Evolutionary conservation across 1,140 invertebrate genomes (phyloP).

Genomic region (Hylyphantes graminicola): DNA sequence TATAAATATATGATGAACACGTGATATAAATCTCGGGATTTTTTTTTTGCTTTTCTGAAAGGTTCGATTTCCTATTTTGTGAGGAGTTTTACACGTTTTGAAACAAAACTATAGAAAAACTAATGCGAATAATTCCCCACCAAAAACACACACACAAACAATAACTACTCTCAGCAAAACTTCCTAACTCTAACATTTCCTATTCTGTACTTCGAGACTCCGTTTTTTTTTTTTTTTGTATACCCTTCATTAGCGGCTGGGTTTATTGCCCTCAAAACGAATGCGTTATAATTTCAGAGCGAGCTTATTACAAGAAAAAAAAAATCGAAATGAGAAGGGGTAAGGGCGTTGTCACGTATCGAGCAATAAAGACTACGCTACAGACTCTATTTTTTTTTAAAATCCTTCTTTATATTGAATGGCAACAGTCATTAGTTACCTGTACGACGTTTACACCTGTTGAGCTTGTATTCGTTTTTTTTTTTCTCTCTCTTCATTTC

Average conservation of each 20-base stretch:
- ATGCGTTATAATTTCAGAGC: conserved; percentile 41
- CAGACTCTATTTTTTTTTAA: conserved; percentile 19
- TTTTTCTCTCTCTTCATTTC: neutral
- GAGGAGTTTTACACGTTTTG: no score
- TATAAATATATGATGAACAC: no score
- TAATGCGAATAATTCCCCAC: no score
- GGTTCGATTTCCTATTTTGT: no score
- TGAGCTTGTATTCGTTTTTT: conserved; percentile 9
- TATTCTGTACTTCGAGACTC: neutral
- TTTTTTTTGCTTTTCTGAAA: no score
- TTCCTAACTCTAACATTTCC: no score
- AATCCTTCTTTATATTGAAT: conserved; percentile 33
- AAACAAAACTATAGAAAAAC: no score
- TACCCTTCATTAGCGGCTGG: conserved; percentile 5
- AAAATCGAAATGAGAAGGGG: neutral
- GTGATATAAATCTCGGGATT: no score
- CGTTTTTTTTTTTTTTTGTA: conserved; percentile 9
- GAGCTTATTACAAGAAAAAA: conserved; percentile 30
- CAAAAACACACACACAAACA: no score
- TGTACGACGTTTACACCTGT: conserved; percentile 41
- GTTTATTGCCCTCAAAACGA: conserved; percentile 44
- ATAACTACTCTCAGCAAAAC: no score
- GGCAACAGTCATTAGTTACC: conserved; percentile 34
- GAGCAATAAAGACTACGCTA: conserved; percentile 24
- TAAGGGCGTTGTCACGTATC: conserved; percentile 34